Base-by-base conservation (phyloP, 1,140 invertebrate species). In the Aplysia californica region DNA sequence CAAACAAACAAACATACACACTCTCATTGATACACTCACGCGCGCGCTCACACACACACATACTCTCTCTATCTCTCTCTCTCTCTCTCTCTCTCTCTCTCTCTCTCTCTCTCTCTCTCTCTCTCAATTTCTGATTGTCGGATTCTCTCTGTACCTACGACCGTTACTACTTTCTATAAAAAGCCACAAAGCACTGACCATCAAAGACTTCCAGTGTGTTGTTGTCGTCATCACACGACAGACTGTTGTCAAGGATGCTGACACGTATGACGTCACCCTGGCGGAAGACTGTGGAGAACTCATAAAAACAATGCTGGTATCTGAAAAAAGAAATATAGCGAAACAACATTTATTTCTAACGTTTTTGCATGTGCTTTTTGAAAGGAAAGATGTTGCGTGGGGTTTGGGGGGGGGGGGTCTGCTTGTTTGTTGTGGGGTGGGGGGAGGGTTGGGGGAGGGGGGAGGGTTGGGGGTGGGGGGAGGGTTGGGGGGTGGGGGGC, bases 141-240 rank as follows among this genome's bases (percentile, higher is more conserved):
- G 18, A 1, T 41, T 75, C 50, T 21, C 29, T 38, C 5, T 65
- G 3, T 4, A 38, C 5, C 29, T 31, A 6, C 44, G 6, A 23
- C 29, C 5, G 35, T 41, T 39, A 66, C 68, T 33, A 41, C 61
- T 50, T n/a, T n/a, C n/a, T n/a, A n/a, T n/a, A n/a, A n/a, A n/a
- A n/a, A n/a, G n/a, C 33, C 23, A 55, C 59, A n/a, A 26, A 26
- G 39, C 61, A 31, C 58, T 77, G 35, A 77, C 76, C 76, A 35
- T 77, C 76, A 50, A 66, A 72, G 23, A 77, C 76, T 26, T 72
- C 59, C 41, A 77, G 68, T 0, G 29, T 41, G 3, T 38, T 71
- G 10, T 21, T 38, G 3, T 65, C 23, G 68, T 77, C 75, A 35
- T 77, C 41, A 41, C 75, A 77, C 18, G 23, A 38, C 39, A 77